A percentile compares a stretch with the other conserved stretches of the same genome.
These are phyloP conservation scores for Pheosia gnoma DNA, from an alignment of 2,888 invertebrate species.

Conservation along the genomic window DNA sequence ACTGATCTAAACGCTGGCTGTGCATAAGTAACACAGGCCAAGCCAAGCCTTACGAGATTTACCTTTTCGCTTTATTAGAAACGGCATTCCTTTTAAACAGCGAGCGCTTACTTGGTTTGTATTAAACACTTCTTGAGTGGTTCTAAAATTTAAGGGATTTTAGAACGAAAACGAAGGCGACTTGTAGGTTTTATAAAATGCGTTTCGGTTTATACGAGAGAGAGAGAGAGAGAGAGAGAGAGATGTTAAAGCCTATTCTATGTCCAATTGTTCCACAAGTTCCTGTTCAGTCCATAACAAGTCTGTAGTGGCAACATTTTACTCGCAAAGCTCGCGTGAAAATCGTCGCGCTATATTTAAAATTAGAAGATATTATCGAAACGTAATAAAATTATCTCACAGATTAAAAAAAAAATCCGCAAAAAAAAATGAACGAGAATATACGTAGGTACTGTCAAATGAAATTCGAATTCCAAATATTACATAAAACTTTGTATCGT, in stretches of 20 bases:
- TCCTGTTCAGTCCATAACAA: too few species aligned
- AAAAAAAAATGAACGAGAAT: too few species aligned
- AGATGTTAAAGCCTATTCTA: too few species aligned
- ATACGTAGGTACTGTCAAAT: not conserved
- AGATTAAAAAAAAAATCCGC: too few species aligned
- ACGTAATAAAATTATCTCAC: too few species aligned
- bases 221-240: too few species aligned
- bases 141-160: not conserved
- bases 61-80: slow-evolving; percentile 49
- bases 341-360: too few species aligned
- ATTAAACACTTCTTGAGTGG: slow-evolving; percentile 25
- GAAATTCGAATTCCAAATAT: not conserved
- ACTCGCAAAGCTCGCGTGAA: too few species aligned
- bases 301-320: too few species aligned
- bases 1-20: slow-evolving; percentile 24
- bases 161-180: slow-evolving; percentile 9
- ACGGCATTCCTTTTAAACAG: slow-evolving; percentile 43
- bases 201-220: too few species aligned
- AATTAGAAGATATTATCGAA: too few species aligned
- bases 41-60: slow-evolving; percentile 41
- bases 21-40: slow-evolving; percentile 23
- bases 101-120: slow-evolving; percentile 37
- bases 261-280: too few species aligned
- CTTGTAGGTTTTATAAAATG: slow-evolving; percentile 15
- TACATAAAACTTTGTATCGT: not conserved